These are phyloP conservation scores for Ornithoptera alexandrae DNA, from an alignment of 2,888 invertebrate genomes.

Conservation along the genomic window DNA sequence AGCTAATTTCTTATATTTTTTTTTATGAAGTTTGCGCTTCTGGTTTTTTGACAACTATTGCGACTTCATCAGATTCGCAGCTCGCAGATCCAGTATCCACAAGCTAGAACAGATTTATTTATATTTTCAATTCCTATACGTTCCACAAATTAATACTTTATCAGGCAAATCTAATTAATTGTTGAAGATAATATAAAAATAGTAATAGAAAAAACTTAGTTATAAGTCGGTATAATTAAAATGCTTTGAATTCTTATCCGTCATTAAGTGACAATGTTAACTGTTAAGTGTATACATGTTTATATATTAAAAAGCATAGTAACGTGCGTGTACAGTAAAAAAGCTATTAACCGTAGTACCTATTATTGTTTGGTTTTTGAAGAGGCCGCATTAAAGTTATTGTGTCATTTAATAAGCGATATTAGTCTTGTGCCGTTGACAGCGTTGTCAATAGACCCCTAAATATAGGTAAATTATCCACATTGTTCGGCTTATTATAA, in stretches of 20 bases:
- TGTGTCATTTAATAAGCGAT: conserved; percentile 27
- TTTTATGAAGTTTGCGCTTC: no score
- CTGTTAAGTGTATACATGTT: background rate
- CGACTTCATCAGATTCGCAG: no score
- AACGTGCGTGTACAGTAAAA: conserved; percentile 14
- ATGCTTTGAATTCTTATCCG: background rate
- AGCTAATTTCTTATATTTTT: no score
- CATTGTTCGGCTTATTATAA: conserved; percentile 47
- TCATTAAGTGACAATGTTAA: background rate
- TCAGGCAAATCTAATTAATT: no score
- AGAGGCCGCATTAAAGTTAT: conserved; percentile 28
- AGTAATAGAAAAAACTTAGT: no score
- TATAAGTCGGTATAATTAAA: background rate
- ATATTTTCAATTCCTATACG: no score
- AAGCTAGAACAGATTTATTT: no score
- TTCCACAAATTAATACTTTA: no score
- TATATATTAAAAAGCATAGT: conserved; percentile 21
- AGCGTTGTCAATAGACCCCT: conserved; percentile 42
- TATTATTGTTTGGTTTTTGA: conserved; percentile 19
- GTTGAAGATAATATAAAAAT: no score
- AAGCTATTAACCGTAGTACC: conserved; percentile 18
- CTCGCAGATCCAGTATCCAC: no score
- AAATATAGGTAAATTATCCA: conserved; percentile 48
- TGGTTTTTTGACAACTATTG: no score
- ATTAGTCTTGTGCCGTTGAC: conserved; percentile 40